Evolutionary conservation across 2,888 invertebrate genomes (phyloP).

Genomic region (Pyrochroa serraticornis): DNA sequence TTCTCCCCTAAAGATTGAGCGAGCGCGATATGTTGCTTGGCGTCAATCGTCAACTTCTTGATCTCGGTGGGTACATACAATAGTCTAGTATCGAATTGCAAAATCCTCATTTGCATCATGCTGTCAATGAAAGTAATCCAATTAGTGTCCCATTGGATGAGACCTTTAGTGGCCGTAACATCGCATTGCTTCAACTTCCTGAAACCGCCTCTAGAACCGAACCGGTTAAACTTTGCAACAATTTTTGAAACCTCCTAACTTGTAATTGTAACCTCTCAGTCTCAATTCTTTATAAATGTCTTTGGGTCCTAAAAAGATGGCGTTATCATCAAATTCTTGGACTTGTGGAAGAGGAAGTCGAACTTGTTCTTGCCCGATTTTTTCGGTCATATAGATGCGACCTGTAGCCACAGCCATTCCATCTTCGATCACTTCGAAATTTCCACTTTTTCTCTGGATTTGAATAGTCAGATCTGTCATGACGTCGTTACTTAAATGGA

Average conservation of each 20-base stretch:
- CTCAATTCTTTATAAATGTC: conserved; percentile 5
- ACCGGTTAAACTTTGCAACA: neutral
- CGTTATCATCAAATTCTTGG: neutral
- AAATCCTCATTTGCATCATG: conserved; percentile 77
- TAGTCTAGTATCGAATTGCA: conserved; percentile 69
- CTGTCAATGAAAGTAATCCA: conserved; percentile 91
- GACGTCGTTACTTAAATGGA: conserved; percentile 42
- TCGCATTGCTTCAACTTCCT: conserved; percentile 38
- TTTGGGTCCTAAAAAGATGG: neutral
- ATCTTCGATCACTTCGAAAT: conserved; percentile 47
- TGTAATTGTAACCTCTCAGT: neutral
- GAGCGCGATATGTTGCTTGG: conserved; percentile 47
- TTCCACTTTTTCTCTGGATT: conserved; percentile 35
- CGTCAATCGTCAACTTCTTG: conserved; percentile 60
- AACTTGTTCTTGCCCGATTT: neutral
- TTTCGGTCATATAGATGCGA: neutral
- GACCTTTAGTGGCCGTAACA: conserved; percentile 28
- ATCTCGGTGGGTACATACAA: conserved; percentile 73
- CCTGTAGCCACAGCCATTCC: conserved; percentile 36
- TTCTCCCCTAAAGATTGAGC: conserved; percentile 14
- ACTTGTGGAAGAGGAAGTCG: neutral
- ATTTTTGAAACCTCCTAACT: neutral
- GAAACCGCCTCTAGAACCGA: conserved; percentile 39
- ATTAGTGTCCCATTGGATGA: conserved; percentile 58
- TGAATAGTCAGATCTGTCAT: conserved; percentile 3